Base-by-base conservation (phyloP, 2,797 vertebrate genomes). In the Serranus cabrilla region DNA sequence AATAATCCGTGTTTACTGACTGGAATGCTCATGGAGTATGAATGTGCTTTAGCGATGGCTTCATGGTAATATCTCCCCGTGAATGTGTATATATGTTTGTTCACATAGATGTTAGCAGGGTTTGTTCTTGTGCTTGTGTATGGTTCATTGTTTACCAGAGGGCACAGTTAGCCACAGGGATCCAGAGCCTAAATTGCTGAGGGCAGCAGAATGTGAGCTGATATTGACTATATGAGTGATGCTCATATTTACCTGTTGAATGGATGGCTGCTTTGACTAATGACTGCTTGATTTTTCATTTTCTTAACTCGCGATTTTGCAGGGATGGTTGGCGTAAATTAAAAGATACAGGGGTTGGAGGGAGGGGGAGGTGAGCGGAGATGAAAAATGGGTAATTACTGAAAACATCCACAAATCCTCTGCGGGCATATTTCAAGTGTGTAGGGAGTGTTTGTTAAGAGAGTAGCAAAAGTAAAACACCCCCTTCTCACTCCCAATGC, bases 211-310 rank as follows among this genome's bases (percentile, higher is more conserved):
- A 76, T 82, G 74, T 54, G 76, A 79, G 84, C 82, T 87, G 63
- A 84, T 86, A 91, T 90, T 78, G 89, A 88, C 80, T 83, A 27
- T 50, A 47, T 93, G 94, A 94, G 69, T 79, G 83, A 93, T 92
- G 86, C 61, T 87, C 85, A 88, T 84, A 90, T 95, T 92, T 89
- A 94, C 87, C 90, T 91, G 91, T 88, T 91, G 78, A 92, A 91
- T 77, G 89, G 88, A 88, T 87, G 90, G 70, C 57, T 87, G 91
- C 80, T 87, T 84, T 91, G 91, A 92, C 89, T 91, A 92, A 94
- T 89, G 89, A 80, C 84, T 27, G 70, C 78, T 58, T 75, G 76
- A 82, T 85, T 88, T 85, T 80, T 87, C 71, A 76, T 89, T 92
- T 90, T 87, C 83, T 89, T 87, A 91, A 89, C 84, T 74, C 69